These are phyloP conservation scores for Loripinus fragilis DNA, from an alignment of 2,888 invertebrate genomes.

Conservation along the genomic window DNA sequence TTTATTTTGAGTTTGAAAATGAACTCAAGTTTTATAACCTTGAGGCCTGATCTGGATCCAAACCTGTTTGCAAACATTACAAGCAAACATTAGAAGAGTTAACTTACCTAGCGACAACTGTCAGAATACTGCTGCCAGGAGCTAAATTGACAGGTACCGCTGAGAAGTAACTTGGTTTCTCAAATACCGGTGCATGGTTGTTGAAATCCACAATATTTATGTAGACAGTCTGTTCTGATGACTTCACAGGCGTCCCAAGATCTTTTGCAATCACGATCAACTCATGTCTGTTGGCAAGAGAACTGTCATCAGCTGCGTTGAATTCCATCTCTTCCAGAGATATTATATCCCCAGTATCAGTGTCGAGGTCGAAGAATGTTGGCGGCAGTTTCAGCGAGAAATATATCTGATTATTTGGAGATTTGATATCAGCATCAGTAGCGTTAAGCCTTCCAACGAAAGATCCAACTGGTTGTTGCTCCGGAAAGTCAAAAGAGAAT, in stretches of 20 bases:
- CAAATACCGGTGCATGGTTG: constrained; percentile 94
- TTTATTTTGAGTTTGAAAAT: no score
- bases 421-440: constrained; percentile 72
- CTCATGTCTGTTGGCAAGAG: constrained; percentile 70
- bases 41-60: no score
- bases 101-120: constrained; percentile 84
- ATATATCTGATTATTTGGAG: constrained; percentile 76
- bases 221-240: constrained; percentile 92
- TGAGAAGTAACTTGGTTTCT: constrained; percentile 83
- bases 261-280: constrained; percentile 92
- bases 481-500: constrained; percentile 74
- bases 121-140: constrained; percentile 89
- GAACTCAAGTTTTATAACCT: no score
- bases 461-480: constrained; percentile 64
- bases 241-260: constrained; percentile 97
- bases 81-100: no score
- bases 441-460: constrained; percentile 77
- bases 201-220: constrained; percentile 96
- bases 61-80: no score
- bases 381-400: constrained; percentile 78
- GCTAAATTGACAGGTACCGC: constrained; percentile 87
- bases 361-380: constrained; percentile 93
- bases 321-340: constrained; percentile 88
- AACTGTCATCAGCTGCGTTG: constrained; percentile 54
- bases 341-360: constrained; percentile 94